Base-by-base conservation (phyloP, 1,140 invertebrate genomes). In the Linepithema humile region DNA sequence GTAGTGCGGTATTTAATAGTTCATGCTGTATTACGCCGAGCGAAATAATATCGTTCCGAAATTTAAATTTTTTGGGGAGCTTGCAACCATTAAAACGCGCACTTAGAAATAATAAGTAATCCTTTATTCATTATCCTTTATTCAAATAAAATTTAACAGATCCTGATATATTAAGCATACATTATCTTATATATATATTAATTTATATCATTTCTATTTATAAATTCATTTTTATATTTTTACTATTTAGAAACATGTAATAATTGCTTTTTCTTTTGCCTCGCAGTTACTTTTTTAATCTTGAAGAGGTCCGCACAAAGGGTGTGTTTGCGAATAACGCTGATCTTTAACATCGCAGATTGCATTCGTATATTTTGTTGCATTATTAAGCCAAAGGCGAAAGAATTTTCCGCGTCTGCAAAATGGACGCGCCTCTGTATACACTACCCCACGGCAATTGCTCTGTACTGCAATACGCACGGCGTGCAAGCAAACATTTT, bases 311-410 rank as follows among this genome's bases (percentile, higher is more conserved):
- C 3, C 23, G 67, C 35, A 78, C 32, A 78, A 26, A 55, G 38
- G 17, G 7, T 69, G 35, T 32, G 64, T 70, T 69, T 70, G 64
- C 38, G 48, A 80, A 70, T 55, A n/a, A 55, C 26, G 35, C 35
- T 38, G 64, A 80, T 55, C 23, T 70, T 80, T 69, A 80, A 80
- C 64, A 20, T 80, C 17, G 75, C 26, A 55, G n/a, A 80, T 65
- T 77, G 74, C 45, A 50, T 29, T 55, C 48, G 48, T 57, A 17
- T 20, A n/a, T 69, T 64, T 80, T 29, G 23, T 55, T 80, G 64
- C 48, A 80, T 70, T 70, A 80, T 80, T 80, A 80, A 80, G 26
- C 12, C 35, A 80, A 70, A 80, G 38, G 62, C 64, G 75, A 70
- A 80, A 53, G 64, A 80, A 80, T 80, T 80, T 80, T 29, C 43